phyloP scores from a whole-genome alignment of 1,140 invertebrate genomes.

The Penaeus chinensis region DNA sequence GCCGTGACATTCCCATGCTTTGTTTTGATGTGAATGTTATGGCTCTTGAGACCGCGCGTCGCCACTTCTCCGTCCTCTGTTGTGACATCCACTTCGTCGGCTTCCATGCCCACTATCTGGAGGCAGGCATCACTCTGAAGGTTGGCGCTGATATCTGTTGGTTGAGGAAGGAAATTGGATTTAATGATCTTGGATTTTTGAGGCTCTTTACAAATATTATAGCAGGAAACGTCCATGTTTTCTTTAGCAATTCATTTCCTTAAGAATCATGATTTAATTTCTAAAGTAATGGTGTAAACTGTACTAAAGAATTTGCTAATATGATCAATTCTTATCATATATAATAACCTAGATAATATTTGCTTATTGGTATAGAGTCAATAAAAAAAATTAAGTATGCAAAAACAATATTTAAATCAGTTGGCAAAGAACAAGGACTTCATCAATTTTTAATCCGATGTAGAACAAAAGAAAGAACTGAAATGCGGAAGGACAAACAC shows the following conservation, averaged over 20 bases:
- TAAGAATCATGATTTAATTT: too few species aligned
- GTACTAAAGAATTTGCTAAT: too few species aligned
- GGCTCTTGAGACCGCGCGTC: neutral
- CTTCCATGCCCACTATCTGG: neutral
- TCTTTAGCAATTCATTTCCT: too few species aligned
- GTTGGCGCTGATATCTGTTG: neutral
- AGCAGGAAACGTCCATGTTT: too few species aligned
- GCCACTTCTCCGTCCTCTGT: neutral
- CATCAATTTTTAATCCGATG: neutral
- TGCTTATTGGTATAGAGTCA: too few species aligned
- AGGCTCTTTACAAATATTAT: too few species aligned
- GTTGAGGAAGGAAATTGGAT: neutral
- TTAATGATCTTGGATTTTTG: neutral
- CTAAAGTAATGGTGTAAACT: too few species aligned
- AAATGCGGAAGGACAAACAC: neutral
- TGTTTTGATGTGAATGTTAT: conserved; percentile 2
- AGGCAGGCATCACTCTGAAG: neutral
- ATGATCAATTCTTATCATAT: too few species aligned
- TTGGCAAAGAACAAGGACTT: too few species aligned
- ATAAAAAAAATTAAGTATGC: too few species aligned
- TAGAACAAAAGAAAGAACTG: neutral
- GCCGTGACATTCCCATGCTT: neutral
- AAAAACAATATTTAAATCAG: too few species aligned
- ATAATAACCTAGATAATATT: too few species aligned
- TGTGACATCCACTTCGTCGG: neutral